Evolutionary conservation across 2,113 vertebrate species (phyloP), one percentile per base, ranked within the genome.

Genomic region (Cromileptes altivelis): DNA sequence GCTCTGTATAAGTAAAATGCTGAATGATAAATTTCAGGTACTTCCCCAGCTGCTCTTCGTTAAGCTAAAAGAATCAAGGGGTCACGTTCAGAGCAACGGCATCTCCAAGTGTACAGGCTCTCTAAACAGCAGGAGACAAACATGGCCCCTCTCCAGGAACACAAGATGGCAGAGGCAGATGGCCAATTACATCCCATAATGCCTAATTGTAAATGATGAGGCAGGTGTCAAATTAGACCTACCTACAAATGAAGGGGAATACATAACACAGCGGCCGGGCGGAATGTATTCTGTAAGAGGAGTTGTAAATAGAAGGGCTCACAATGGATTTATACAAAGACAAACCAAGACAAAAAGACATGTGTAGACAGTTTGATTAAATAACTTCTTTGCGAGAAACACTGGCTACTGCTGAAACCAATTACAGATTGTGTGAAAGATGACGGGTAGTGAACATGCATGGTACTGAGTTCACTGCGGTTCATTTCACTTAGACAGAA

Each of bases 171-270:
- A 62, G 81, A 88, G 90, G 90, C 95, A 96, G 94, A 95, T 95
- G 95, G 95, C 93, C 93, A 94, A 93, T 94, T 95, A 94, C 75
- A 88, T 86, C 93, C 91, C 90, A 95, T 94, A 93, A 94, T 93
- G 80, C 90, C 89, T 94, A 93, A 95, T 94, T 94, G 94, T 93
- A 95, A 95, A 94, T 94, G 91, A 95, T 95, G 93, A 95, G 94
- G 92, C 93, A 93, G 92, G 94, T 95, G 92, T 94, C 95, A 94
- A 93, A 94, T 94, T 91, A 93, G 80, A 76, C 82, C 87, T 82
- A 93, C 89, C 91, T 94, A 92, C 91, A 95, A 93, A 94, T 90
- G 84, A 83, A 87, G 76, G 68, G 73, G 64, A 82, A 65, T 87
- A 82, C 81, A 85, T 47, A 79, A 84, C 65, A 58, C 55, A 45